Conservation (phyloP, 2,113 vertebrate species). For the Antigone vipio region DNA sequence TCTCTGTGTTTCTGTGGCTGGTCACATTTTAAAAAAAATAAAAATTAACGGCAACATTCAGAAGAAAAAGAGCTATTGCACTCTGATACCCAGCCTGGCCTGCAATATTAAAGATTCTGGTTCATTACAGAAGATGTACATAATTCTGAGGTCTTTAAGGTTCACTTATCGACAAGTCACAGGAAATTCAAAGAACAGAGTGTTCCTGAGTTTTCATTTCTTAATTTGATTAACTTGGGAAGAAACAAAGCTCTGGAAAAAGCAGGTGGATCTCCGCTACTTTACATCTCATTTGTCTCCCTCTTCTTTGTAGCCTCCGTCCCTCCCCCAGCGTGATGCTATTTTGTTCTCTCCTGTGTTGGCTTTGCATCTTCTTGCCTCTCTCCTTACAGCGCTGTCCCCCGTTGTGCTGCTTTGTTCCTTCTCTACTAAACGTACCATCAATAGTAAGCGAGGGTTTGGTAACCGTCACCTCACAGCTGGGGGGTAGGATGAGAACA, state of each 20-base stretch:
- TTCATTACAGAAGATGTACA: background rate
- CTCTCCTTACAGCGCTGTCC: background rate
- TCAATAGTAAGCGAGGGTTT: background rate
- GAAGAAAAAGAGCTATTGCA: background rate
- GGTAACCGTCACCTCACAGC: background rate
- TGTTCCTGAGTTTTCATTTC: background rate
- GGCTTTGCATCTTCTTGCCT: background rate
- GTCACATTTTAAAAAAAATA: background rate
- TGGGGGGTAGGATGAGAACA: background rate
- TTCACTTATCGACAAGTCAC: background rate
- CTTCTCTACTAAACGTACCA: background rate
- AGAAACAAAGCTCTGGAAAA: background rate
- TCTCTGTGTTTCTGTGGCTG: background rate
- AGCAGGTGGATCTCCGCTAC: background rate
- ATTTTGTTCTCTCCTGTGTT: background rate
- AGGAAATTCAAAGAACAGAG: background rate
- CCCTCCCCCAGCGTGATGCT: background rate
- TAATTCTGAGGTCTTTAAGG: background rate
- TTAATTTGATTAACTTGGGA: background rate
- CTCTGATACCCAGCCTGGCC: background rate
- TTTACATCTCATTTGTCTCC: background rate
- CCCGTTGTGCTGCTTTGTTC: background rate
- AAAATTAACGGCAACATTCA: background rate
- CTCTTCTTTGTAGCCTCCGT: background rate
- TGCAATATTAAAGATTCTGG: background rate